Percentiles rank a stretch among this genome's conserved stretches.
These are phyloP conservation scores for Cistogaster globosa DNA, from an alignment of 2,888 invertebrate species.

Conservation along the genomic window DNA sequence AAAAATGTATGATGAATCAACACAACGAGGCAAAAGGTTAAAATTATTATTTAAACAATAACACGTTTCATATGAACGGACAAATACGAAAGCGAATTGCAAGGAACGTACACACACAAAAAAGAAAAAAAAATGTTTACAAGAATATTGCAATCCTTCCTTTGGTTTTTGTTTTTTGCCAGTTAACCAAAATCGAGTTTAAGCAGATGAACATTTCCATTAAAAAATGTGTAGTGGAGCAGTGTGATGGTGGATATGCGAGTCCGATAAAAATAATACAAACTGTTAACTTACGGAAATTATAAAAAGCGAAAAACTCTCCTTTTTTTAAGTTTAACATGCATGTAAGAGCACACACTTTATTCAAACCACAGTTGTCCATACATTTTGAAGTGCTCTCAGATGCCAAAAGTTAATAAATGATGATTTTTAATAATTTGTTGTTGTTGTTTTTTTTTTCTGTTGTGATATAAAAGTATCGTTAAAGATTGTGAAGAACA, in stretches of 20 bases:
- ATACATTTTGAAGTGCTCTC: conserved; percentile 56
- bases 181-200: conserved; percentile 51
- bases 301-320: conserved; percentile 48
- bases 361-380: conserved; percentile 54
- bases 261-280: conserved; percentile 43
- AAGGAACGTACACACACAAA: too few species aligned
- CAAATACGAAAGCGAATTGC: conserved; percentile 32
- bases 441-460: background rate
- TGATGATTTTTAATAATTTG: conserved; percentile 60
- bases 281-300: conserved; percentile 63
- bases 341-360: background rate
- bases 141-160: conserved; percentile 39
- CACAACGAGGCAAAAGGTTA: conserved; percentile 34
- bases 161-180: conserved; percentile 6
- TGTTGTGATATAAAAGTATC: conserved; percentile 2
- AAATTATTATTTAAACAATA: conserved; percentile 46
- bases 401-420: conserved; percentile 67
- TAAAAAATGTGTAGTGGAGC: background rate
- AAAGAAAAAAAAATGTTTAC: background rate
- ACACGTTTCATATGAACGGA: conserved; percentile 55
- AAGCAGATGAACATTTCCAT: conserved; percentile 45
- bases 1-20: conserved; percentile 56
- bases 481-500: conserved; percentile 41
- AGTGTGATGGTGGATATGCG: background rate
- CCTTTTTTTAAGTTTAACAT: background rate